Conservation (phyloP, 1,140 invertebrate genomes). For the Drosophila elegans region DNA sequence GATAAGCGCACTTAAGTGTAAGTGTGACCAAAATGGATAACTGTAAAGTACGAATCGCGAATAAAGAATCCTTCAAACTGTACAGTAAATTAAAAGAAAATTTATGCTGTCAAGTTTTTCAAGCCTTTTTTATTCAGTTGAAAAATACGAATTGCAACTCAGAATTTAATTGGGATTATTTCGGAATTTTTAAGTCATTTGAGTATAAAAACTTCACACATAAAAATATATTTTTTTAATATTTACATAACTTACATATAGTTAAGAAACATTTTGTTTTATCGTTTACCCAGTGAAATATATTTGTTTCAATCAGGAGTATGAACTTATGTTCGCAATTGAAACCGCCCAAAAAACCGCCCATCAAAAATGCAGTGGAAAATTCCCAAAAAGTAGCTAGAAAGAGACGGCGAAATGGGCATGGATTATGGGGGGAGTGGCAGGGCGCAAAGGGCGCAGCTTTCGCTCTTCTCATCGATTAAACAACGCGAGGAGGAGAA, state of each 20-base stretch:
- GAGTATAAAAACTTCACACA: no score
- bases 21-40: constrained; percentile 18
- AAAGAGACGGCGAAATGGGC: constrained; percentile 1
- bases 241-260: no score
- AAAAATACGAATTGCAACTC: no score
- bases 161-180: no score
- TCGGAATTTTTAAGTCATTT: no score
- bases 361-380: constrained; percentile 52
- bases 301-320: constrained; percentile 19
- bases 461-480: constrained; percentile 61
- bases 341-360: constrained; percentile 3
- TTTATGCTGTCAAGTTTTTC: no score
- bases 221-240: no score
- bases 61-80: neutral
- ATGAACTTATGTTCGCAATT: constrained; percentile 20
- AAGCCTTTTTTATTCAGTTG: no score
- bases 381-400: constrained; percentile 59
- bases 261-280: no score
- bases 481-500: constrained; percentile 47
- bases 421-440: neutral
- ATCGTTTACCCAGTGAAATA: constrained; percentile 1
- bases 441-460: constrained; percentile 17
- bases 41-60: neutral
- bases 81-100: neutral
- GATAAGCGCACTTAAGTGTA: constrained; percentile 36